These are phyloP conservation scores for Trissonchulus latispiculum DNA, from an alignment of 2,888 invertebrate genomes.

Conservation along the genomic window DNA sequence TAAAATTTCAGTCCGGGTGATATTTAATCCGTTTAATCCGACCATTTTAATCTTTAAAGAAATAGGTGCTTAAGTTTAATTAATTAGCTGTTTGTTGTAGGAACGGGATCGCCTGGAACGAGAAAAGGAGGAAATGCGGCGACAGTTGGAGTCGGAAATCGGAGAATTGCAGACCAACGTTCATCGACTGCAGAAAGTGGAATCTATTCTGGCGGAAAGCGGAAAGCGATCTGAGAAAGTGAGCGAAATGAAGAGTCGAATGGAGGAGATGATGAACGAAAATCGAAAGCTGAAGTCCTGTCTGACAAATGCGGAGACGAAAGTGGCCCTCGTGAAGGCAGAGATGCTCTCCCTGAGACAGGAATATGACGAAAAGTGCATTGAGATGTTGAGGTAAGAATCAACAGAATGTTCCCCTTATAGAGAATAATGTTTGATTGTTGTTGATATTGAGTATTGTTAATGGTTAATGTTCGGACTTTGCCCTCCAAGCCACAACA, in stretches of 20 bases:
- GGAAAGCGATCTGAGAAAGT: conserved; percentile 38
- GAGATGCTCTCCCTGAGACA: conserved; percentile 48
- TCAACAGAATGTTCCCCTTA: too few species aligned
- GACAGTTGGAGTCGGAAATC: conserved; percentile 51
- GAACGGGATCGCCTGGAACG: conserved; percentile 48
- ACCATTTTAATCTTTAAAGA: too few species aligned
- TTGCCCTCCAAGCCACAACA: too few species aligned
- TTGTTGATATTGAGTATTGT: too few species aligned
- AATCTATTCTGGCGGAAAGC: conserved; percentile 34
- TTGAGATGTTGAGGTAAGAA: conserved; percentile 28
- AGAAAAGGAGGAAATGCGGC: conserved; percentile 49
- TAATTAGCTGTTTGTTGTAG: conserved; percentile 29
- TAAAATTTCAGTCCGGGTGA: too few species aligned
- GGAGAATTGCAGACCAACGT: conserved; percentile 52
- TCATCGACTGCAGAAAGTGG: conserved; percentile 50
- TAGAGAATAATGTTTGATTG: too few species aligned
- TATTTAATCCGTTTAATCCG: too few species aligned
- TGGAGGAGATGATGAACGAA: conserved; percentile 46
- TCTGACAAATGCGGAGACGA: conserved; percentile 53
- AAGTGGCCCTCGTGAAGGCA: conserved; percentile 51
- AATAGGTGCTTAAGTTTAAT: too few species aligned
- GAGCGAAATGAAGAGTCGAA: conserved; percentile 33
- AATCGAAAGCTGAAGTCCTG: conserved; percentile 48
- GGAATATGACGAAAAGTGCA: conserved; percentile 33
- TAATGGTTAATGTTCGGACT: too few species aligned